These are phyloP conservation scores for Dascillus cervinus DNA, from an alignment of 2,888 invertebrate species.

Conservation along the genomic window DNA sequence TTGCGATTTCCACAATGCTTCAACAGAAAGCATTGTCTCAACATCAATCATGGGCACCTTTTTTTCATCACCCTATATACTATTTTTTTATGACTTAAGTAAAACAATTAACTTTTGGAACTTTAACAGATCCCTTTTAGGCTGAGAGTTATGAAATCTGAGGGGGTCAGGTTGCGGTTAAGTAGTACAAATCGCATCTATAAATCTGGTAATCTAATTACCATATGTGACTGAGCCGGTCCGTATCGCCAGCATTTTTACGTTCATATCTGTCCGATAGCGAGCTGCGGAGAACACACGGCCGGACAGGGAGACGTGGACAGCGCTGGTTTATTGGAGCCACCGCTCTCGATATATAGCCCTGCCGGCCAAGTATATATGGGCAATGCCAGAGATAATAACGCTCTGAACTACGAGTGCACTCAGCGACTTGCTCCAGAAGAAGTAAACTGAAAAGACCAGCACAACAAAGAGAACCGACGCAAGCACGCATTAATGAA, in stretches of 20 bases:
- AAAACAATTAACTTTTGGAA: too few relatives aligned
- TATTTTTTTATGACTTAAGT: too few relatives aligned
- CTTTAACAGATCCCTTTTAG: too few relatives aligned
- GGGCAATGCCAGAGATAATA: constrained; percentile 24
- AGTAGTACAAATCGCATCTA: neutral
- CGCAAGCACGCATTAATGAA: too few relatives aligned
- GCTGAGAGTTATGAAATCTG: too few relatives aligned
- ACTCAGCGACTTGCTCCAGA: constrained; percentile 6
- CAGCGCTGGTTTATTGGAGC: constrained; percentile 23
- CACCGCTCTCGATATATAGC: constrained; percentile 17
- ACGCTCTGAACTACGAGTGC: constrained; percentile 20
- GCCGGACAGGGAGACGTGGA: constrained; percentile 18
- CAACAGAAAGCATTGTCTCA: too few relatives aligned
- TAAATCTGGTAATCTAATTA: constrained; percentile 22
- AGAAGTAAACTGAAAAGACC: neutral
- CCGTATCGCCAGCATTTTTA: constrained; percentile 22
- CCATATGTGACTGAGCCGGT: constrained; percentile 22
- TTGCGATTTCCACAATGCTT: too few relatives aligned
- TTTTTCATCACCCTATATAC: too few relatives aligned
- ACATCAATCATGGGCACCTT: too few relatives aligned
- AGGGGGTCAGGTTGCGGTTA: too few relatives aligned
- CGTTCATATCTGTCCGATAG: constrained; percentile 23
- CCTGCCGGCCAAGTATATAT: constrained; percentile 22
- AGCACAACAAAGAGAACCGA: neutral
- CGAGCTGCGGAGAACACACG: constrained; percentile 12